A percentile compares a stretch with the other conserved stretches of the same genome.
Evolutionary conservation across 2,888 invertebrate species (phyloP).

Genomic region (Agrypnus murinus): DNA sequence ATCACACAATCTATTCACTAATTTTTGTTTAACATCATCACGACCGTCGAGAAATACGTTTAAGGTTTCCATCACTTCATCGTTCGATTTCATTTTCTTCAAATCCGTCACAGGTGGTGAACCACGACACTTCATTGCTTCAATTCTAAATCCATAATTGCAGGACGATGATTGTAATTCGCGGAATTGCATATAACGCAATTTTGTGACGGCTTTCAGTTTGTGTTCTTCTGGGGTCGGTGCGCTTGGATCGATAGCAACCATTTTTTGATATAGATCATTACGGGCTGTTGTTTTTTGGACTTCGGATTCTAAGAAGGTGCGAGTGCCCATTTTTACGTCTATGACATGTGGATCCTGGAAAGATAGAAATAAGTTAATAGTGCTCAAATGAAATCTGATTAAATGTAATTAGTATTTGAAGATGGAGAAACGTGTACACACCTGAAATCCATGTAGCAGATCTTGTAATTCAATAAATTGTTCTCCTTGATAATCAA

Average conservation of each 20-base stretch:
- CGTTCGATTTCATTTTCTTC: conserved; percentile 87
- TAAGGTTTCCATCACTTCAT: conserved; percentile 84
- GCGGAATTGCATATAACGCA: conserved; percentile 97
- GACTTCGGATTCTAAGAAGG: conserved; percentile 96
- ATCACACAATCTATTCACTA: conserved; percentile 83
- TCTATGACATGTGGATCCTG: conserved; percentile 96
- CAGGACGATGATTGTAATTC: conserved; percentile 96
- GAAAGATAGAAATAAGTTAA: conserved; percentile 50
- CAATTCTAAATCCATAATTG: conserved; percentile 94
- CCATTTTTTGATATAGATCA: conserved; percentile 97
- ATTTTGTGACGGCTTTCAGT: conserved; percentile 91
- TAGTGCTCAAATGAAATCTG: not conserved
- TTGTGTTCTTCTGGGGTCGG: conserved; percentile 90
- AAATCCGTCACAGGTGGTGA: conserved; percentile 89
- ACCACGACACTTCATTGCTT: conserved; percentile 92
- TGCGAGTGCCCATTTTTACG: conserved; percentile 97
- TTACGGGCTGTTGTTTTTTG: conserved; percentile 87
- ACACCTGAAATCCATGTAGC: conserved; percentile 85
- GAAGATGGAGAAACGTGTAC: conserved; percentile 25
- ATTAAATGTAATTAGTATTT: not conserved
- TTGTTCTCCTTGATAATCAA: conserved; percentile 83
- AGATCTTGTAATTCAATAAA: conserved; percentile 98
- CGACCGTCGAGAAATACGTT: conserved; percentile 82
- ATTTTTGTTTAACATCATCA: conserved; percentile 79
- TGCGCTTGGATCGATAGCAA: conserved; percentile 89